phyloP scores from a whole-genome alignment of 2,797 vertebrate species.

The Halcyon badia region DNA sequence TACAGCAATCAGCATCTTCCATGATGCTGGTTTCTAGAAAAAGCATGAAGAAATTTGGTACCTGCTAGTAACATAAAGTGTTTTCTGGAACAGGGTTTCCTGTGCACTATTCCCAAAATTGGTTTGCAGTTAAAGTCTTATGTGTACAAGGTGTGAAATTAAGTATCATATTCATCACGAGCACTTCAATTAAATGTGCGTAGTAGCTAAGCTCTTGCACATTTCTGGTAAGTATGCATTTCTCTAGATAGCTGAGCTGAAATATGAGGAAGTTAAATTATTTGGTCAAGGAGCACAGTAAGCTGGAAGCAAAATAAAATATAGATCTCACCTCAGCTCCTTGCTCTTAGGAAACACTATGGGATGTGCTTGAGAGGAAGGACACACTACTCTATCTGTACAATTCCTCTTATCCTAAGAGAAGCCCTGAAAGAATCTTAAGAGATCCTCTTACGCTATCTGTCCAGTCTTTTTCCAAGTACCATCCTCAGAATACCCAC shows the following conservation, averaged over 20 bases:
- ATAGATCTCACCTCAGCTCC: not conserved
- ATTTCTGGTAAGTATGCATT: slow-evolving; percentile 10
- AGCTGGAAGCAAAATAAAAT: not conserved
- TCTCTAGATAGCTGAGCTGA: not conserved
- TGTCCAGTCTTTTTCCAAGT: not conserved
- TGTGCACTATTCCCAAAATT: not conserved
- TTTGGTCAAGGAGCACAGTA: not conserved
- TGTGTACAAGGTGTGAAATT: not conserved
- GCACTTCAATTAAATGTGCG: not conserved
- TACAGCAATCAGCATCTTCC: not conserved
- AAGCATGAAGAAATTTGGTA: not conserved
- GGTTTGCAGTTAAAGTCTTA: not conserved
- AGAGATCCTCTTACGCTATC: not conserved
- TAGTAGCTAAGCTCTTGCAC: not conserved
- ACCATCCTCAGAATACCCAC: not conserved
- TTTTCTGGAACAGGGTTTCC: not conserved
- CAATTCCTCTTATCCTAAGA: not conserved
- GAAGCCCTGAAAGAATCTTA: not conserved
- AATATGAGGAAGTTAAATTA: not conserved
- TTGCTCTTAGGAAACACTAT: not conserved
- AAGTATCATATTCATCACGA: not conserved
- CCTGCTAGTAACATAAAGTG: not conserved
- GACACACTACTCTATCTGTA: not conserved
- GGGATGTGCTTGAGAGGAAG: not conserved
- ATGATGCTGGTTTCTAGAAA: not conserved